Base-by-base conservation (phyloP, 2,888 invertebrate species). In the Pristionchus exspectatus region DNA sequence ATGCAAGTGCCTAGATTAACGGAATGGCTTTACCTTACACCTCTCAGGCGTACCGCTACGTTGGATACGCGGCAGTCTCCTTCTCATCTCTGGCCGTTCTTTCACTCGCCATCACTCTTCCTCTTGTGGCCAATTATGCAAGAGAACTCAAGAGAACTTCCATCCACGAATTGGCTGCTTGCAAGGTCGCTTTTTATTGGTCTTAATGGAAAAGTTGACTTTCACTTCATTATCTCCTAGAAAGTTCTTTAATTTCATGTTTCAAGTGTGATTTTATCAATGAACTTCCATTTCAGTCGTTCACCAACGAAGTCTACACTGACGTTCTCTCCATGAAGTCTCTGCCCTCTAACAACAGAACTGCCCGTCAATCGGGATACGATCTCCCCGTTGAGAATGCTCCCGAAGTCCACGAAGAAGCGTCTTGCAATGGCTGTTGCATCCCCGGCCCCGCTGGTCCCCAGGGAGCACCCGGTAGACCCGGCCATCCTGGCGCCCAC, bases 141-240 rank as follows among this genome's bases (percentile, higher is more conserved):
- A 33, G 33, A 16, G 38, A 77, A 77, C 77, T 77, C 50, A 77
- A 77, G 77, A 14, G 44, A 33, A 77, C 38, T 27, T 38, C 77
- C 1, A 30, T 77, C 4, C 77, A 77, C 44, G 77, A 77, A 16
- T 38, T 77, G 30, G 77, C 77, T 33, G 24, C 33, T 44, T 77
- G 77, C 77, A 77, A 77, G 77, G 77, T 77, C 44, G 33, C 4
- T 77, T 77, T 77, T n/a, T 12, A 12, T 69, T 69, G 38, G n/a
- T n/a, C n/a, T n/a, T n/a, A n/a, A n/a, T n/a, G n/a, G n/a, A n/a
- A n/a, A n/a, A n/a, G n/a, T n/a, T n/a, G n/a, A n/a, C n/a, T n/a
- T n/a, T n/a, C n/a, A n/a, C n/a, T n/a, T n/a, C n/a, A n/a, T n/a
- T n/a, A n/a, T n/a, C n/a, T n/a, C n/a, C n/a, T n/a, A n/a, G n/a